A percentile compares a stretch with the other conserved stretches of the same genome.
These are phyloP conservation scores for Nymphicus hollandicus DNA, from an alignment of 2,113 vertebrate species.

Conservation along the genomic window DNA sequence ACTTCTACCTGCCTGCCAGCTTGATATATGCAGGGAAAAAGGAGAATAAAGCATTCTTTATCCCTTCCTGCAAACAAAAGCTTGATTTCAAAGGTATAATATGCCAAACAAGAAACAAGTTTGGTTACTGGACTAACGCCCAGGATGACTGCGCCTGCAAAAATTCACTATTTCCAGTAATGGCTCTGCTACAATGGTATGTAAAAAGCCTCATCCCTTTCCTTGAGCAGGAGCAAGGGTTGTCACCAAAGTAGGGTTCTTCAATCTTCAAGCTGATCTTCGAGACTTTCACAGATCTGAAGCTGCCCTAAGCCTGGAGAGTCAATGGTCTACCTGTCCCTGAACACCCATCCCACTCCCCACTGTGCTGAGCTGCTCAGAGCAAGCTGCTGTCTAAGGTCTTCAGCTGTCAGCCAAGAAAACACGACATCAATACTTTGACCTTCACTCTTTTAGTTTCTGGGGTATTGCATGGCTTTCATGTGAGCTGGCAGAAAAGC, in stretches of 20 bases:
- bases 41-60: background rate
- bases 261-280: background rate
- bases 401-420: background rate
- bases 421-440: background rate
- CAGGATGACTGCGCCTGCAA: background rate
- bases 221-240: background rate
- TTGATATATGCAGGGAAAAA: background rate
- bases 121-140: background rate
- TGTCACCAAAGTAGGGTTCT: background rate
- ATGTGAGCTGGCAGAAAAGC: background rate
- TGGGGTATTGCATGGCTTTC: background rate
- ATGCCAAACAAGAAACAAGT: background rate
- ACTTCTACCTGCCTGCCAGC: background rate
- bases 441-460: background rate
- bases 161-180: background rate
- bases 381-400: background rate
- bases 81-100: background rate
- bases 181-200: background rate
- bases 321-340: fast-evolving
- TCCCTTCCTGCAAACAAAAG: background rate
- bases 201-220: background rate
- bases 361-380: background rate
- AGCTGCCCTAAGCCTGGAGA: background rate
- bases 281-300: background rate
- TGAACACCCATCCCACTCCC: background rate